phyloP scores from a whole-genome alignment of 2,888 invertebrate genomes.

The Drosophila mayaguana region DNA sequence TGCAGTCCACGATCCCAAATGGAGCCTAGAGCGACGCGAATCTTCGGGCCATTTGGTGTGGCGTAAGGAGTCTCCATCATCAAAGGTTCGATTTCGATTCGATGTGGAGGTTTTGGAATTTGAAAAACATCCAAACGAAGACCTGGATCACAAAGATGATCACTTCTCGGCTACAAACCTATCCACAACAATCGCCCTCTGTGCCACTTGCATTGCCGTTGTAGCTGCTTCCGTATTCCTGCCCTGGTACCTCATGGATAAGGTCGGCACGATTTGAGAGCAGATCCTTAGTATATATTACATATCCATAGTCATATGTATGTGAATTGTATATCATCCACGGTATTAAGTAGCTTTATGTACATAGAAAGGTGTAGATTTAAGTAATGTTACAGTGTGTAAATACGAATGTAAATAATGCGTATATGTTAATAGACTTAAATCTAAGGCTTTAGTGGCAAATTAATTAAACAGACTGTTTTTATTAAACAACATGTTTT shows the following conservation, averaged over 20 bases:
- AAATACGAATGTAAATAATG: conserved; percentile 55
- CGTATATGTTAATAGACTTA: conserved; percentile 39
- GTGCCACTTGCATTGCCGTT: conserved; percentile 84
- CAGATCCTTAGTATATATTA: neutral
- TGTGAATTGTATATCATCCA: conserved; percentile 43
- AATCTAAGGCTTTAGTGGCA: conserved; percentile 32
- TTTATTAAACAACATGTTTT: conserved; percentile 23
- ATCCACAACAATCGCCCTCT: conserved; percentile 81
- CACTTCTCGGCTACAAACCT: conserved; percentile 75
- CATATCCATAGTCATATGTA: conserved; percentile 7
- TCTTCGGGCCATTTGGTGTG: conserved; percentile 85
- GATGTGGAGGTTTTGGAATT: conserved; percentile 85
- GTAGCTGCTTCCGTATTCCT: conserved; percentile 84
- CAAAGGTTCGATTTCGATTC: conserved; percentile 85
- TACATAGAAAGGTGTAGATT: conserved; percentile 58
- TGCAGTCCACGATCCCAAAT: conserved; percentile 84
- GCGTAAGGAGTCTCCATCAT: conserved; percentile 84
- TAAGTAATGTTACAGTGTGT: conserved; percentile 35
- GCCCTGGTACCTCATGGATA: conserved; percentile 85
- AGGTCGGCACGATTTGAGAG: conserved; percentile 59
- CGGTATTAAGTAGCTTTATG: conserved; percentile 71
- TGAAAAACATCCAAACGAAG: conserved; percentile 84
- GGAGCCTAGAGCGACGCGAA: conserved; percentile 85
- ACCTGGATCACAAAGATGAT: conserved; percentile 68
- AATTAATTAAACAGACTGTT: conserved; percentile 50